Base-by-base conservation (phyloP, 2,113 vertebrate species). In the Salminus brasiliensis region DNA sequence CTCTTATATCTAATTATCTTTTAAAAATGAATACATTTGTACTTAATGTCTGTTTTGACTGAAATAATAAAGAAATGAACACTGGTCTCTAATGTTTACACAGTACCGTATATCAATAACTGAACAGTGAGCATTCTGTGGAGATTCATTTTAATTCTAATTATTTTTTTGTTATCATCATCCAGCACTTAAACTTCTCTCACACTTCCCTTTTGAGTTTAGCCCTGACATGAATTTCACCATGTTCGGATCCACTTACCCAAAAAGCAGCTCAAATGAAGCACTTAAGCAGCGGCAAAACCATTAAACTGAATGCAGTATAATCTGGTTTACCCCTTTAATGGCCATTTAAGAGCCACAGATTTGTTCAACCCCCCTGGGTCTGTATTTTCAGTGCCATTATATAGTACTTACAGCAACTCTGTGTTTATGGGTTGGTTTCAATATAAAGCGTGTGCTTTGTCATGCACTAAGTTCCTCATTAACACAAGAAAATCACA, bases 261-360 rank as follows among this genome's bases (percentile, higher is more conserved):
- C 7, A 39, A 39, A 66, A 66, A 66, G 30, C 29, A 18, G 34
- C 15, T 23, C 34, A 66, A 66, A 73, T 27, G 4, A 72, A 29
- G 27, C 36, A 29, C 62, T 66, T 66, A 60, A 60, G n/a, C 12
- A 57, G 25, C 16, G 25, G 60, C n/a, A 74, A 29, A 45, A 29
- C 34, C 62, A 88, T 87, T 84, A 76, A 84, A 87, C 83, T 68
- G 85, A 78, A 88, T 88, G 81, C 74, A 72, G 78, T 74, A 78
- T 88, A 85, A 87, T 87, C 82, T 88, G 62, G 32, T 60, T 75
- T 70, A 81, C 84, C 68, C 84, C 80, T 76, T 85, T 88, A 82
- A 63, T 60, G 11, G 41, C 60, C 81, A 73, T 86, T 88, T 83
- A 75, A 72, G 60, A 77, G 79, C 66, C 9, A 2, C 60, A 85